phyloP scores from a whole-genome alignment of 2,797 vertebrate genomes.

The Oryzias sinensis region DNA sequence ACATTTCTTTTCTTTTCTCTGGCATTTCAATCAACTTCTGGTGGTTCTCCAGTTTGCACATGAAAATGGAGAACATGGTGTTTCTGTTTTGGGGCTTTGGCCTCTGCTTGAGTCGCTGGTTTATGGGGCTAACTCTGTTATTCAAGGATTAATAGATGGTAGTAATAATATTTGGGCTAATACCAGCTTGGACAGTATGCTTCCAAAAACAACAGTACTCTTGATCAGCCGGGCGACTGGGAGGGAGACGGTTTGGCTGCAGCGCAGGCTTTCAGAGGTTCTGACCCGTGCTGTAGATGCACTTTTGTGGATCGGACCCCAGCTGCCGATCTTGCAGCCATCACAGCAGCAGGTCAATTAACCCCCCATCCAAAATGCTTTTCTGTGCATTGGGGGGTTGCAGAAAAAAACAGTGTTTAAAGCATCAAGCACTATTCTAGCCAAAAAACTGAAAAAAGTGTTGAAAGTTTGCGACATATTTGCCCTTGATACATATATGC shows the following conservation, averaged over 20 bases:
- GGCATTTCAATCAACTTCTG: too few relatives aligned
- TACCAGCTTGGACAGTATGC: conserved; percentile 74
- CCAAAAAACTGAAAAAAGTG: conserved; percentile 1
- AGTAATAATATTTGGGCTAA: conserved; percentile 76
- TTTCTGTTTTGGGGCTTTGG: too few relatives aligned
- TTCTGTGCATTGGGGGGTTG: conserved; percentile 27
- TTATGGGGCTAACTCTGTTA: conserved; percentile 66
- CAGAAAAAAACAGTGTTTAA: conserved; percentile 22
- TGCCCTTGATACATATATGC: background rate
- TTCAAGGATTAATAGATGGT: conserved; percentile 73
- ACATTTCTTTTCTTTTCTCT: too few relatives aligned
- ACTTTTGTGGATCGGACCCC: conserved; percentile 71
- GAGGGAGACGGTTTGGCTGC: conserved; percentile 80
- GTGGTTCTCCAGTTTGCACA: too few relatives aligned
- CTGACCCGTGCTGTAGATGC: conserved; percentile 82
- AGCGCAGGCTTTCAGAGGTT: conserved; percentile 81
- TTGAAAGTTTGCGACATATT: background rate
- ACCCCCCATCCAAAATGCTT: conserved; percentile 34
- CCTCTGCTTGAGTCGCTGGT: conserved; percentile 46
- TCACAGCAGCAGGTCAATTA: conserved; percentile 65
- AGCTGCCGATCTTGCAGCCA: conserved; percentile 31
- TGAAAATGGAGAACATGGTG: too few relatives aligned
- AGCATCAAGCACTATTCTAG: conserved; percentile 12
- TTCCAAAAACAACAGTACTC: conserved; percentile 57
- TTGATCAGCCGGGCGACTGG: conserved; percentile 68